These are phyloP conservation scores for Hyphantria cunea DNA, from an alignment of 1,140 invertebrate genomes.

Conservation along the genomic window DNA sequence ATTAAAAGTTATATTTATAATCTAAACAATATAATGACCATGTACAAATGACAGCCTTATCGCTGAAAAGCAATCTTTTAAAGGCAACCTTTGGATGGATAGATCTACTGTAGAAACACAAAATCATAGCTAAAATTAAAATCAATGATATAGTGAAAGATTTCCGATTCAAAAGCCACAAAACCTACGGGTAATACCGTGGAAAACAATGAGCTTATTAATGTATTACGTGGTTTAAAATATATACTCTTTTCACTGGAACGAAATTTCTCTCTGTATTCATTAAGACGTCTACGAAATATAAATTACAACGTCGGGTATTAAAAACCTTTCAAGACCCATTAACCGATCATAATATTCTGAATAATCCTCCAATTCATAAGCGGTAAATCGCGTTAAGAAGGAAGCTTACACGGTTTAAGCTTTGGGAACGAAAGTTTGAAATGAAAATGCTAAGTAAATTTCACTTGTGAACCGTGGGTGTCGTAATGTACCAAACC, in stretches of 20 bases:
- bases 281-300: background rate
- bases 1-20: no score
- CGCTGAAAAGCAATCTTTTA: no score
- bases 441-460: slow-evolving; percentile 21
- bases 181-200: no score
- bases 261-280: background rate
- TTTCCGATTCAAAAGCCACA: no score
- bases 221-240: no score
- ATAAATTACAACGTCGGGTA: background rate
- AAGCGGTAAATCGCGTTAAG: slow-evolving; percentile 1
- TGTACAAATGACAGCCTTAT: no score
- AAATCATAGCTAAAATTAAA: no score
- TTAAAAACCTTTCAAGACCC: background rate
- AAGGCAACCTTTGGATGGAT: no score
- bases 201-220: no score
- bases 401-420: slow-evolving; percentile 15
- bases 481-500: slow-evolving; percentile 26
- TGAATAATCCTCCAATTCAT: slow-evolving; percentile 19
- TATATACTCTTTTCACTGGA: background rate
- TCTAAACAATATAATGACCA: no score
- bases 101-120: no score
- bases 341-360: slow-evolving; percentile 10
- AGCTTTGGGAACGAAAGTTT: slow-evolving; percentile 23
- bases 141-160: no score
- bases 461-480: slow-evolving; percentile 21